phyloP scores from a whole-genome alignment of 2,797 vertebrate genomes.

The Austrolebias charrua region DNA sequence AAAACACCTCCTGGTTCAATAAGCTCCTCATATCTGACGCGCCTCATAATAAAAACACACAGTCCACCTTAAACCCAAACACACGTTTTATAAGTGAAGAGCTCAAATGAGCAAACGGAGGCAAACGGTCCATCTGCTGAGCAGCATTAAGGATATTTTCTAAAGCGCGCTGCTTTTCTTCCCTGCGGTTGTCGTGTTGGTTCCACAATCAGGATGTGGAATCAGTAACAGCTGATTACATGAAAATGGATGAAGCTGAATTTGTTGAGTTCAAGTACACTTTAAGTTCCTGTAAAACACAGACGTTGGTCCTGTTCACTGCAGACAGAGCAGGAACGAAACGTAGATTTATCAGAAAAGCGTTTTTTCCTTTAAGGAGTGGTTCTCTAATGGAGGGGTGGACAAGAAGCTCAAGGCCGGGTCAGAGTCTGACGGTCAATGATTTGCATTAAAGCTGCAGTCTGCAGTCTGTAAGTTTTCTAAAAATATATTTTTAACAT shows the following conservation, averaged over 20 bases:
- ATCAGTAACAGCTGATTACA: slow-evolving; percentile 18
- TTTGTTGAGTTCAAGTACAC: slow-evolving; percentile 2
- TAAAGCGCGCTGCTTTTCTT: slow-evolving; percentile 18
- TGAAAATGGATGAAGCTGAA: slow-evolving; percentile 8
- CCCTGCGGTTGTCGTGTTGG: slow-evolving; percentile 1
- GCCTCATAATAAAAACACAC: slow-evolving; percentile 9
- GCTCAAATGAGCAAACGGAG: slow-evolving; percentile 14
- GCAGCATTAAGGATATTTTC: slow-evolving; percentile 9
- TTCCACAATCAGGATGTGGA: slow-evolving; percentile 21
- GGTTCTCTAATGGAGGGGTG: too few species aligned
- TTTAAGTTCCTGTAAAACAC: background rate
- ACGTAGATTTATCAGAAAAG: too few species aligned
- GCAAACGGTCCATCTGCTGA: slow-evolving; percentile 10
- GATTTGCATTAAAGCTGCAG: too few species aligned
- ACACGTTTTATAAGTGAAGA: background rate
- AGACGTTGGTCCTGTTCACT: too few species aligned
- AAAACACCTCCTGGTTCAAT: slow-evolving; percentile 4
- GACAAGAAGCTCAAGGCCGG: too few species aligned
- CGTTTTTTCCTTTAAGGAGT: too few species aligned
- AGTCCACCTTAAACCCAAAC: slow-evolving; percentile 20
- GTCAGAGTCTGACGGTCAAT: too few species aligned
- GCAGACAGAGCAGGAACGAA: too few species aligned
- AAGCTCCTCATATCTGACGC: slow-evolving; percentile 5
- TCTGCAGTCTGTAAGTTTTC: too few species aligned
- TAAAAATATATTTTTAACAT: too few species aligned